These are phyloP conservation scores for Sweltsa coloradensis DNA, from an alignment of 1,140 invertebrate species.

Conservation along the genomic window DNA sequence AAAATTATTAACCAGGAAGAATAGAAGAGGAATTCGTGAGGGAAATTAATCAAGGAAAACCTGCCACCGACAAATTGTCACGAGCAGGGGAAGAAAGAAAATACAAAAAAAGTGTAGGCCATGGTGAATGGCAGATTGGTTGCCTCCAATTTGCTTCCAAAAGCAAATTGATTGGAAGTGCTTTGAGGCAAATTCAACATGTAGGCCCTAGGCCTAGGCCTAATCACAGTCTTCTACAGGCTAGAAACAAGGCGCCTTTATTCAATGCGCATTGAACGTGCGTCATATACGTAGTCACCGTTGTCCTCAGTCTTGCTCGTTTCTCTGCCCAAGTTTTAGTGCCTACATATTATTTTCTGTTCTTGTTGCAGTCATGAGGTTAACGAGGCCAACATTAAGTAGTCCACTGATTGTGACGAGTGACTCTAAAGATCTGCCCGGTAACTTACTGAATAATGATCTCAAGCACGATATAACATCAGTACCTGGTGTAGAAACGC, in stretches of 20 bases:
- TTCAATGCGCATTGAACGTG: not conserved
- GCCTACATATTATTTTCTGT: not conserved
- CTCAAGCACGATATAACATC: conserved; percentile 63
- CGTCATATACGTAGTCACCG: not conserved
- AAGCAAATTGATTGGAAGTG: too few species aligned
- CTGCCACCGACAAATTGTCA: too few species aligned
- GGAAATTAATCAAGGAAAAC: too few species aligned
- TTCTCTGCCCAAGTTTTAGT: not conserved
- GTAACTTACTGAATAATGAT: conserved; percentile 61
- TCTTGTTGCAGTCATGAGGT: conserved; percentile 70
- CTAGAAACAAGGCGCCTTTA: not conserved
- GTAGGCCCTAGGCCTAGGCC: not conserved
- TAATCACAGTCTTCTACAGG: not conserved
- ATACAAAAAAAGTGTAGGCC: too few species aligned
- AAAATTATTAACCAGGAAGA: too few species aligned
- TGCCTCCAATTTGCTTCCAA: too few species aligned
- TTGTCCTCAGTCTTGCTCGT: not conserved
- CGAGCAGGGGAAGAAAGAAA: too few species aligned
- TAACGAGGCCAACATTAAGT: conserved; percentile 76
- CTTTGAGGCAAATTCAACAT: too few species aligned
- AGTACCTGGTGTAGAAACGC: conserved; percentile 64
- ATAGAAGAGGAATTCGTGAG: too few species aligned
- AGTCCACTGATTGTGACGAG: conserved; percentile 65
- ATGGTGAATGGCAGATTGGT: not conserved
- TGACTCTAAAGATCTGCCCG: conserved; percentile 73